Conservation (phyloP, 1,140 invertebrate species). For the Drosophila bocki region DNA sequence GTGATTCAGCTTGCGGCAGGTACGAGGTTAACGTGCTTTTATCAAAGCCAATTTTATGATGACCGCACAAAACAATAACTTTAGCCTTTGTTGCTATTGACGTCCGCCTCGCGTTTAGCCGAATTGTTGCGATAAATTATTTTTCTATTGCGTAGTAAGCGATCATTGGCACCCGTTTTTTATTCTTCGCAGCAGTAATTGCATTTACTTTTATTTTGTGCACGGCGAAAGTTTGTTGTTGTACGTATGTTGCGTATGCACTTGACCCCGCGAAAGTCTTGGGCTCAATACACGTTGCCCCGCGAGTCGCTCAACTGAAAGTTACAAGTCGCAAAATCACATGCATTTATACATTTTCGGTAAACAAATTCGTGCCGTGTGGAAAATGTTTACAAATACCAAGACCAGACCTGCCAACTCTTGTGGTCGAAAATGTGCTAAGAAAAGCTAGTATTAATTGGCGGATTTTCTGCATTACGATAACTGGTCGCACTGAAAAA, state of each 20-base stretch:
- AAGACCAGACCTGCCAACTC: background rate
- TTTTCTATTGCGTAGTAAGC: constrained; percentile 46
- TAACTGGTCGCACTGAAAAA: background rate
- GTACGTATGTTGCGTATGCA: background rate
- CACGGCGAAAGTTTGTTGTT: background rate
- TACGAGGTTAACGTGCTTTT: constrained; percentile 40
- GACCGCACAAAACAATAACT: constrained; percentile 5
- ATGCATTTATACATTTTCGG: constrained; percentile 42
- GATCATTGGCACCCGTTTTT: constrained; percentile 38
- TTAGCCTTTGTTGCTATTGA: constrained; percentile 21
- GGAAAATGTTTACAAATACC: constrained; percentile 29
- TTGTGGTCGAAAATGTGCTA: background rate
- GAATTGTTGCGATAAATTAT: constrained; percentile 25
- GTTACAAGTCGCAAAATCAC: constrained; percentile 42
- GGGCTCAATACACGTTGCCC: constrained; percentile 8
- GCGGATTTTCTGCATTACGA: background rate
- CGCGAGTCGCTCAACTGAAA: constrained; percentile 20
- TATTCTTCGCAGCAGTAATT: constrained; percentile 34
- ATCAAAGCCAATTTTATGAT: constrained; percentile 24
- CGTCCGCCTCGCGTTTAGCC: background rate
- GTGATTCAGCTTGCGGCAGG: constrained; percentile 8
- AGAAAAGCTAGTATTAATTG: background rate
- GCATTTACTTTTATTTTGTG: constrained; percentile 26
- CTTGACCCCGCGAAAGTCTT: constrained; percentile 20
- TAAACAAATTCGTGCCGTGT: constrained; percentile 38